phyloP scores from a whole-genome alignment of 2,113 vertebrate genomes.

The Mellivora capensis region DNA sequence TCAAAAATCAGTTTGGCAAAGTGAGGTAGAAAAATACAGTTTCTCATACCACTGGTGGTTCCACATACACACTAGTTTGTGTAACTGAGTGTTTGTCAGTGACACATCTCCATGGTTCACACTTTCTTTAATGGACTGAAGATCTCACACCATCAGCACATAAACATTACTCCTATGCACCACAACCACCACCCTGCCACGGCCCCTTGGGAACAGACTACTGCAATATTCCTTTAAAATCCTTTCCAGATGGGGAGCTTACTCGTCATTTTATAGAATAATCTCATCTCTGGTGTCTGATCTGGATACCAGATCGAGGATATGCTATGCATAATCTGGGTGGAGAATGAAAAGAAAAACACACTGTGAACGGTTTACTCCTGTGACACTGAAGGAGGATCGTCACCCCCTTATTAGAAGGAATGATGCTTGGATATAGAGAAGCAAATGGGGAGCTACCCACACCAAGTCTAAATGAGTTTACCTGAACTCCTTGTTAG shows the following conservation, averaged over 20 bases:
- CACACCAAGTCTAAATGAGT: background rate
- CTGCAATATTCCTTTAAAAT: background rate
- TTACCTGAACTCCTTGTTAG: background rate
- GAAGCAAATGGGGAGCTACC: background rate
- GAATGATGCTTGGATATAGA: background rate
- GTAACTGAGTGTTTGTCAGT: background rate
- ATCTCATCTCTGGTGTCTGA: background rate
- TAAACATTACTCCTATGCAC: background rate
- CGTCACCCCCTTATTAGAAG: background rate
- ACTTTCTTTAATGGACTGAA: background rate
- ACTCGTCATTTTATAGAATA: background rate
- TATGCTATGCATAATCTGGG: background rate
- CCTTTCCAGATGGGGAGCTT: background rate
- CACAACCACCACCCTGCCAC: background rate
- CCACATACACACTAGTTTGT: background rate
- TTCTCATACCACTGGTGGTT: background rate
- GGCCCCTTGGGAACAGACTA: background rate
- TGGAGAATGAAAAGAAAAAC: background rate
- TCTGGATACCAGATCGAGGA: background rate
- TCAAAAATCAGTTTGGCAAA: slow-evolving; percentile 36
- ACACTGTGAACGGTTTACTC: background rate
- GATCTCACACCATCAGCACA: background rate
- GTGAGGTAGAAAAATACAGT: background rate
- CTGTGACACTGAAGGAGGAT: background rate
- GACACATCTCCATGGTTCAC: background rate